A percentile compares a stretch with the other conserved stretches of the same genome.
Conservation (phyloP, 2,888 invertebrate genomes). For the Campopleginae sp. region DNA sequence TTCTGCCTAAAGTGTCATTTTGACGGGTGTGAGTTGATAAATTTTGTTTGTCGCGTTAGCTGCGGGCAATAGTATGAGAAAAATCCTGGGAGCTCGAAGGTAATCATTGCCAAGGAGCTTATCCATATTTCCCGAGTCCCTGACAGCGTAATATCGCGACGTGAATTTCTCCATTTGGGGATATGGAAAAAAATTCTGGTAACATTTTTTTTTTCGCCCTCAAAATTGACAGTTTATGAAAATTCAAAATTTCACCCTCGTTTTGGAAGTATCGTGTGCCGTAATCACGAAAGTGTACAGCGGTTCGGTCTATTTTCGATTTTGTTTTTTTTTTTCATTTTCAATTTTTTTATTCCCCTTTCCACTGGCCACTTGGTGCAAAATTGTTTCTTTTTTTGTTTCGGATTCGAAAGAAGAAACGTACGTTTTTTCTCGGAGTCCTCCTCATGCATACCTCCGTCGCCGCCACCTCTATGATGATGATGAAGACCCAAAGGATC, state of each 20-base stretch:
- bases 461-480: slow-evolving; percentile 79
- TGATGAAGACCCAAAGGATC: slow-evolving; percentile 81
- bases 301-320: slow-evolving; percentile 31
- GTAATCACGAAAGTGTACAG: slow-evolving; percentile 39
- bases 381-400: neutral
- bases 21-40: neutral
- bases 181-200: neutral
- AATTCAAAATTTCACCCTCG: neutral
- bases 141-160: neutral
- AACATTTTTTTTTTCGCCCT: neutral
- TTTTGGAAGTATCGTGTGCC: neutral
- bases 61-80: neutral
- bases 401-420: slow-evolving; percentile 82
- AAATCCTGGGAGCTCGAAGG: neutral
- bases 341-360: neutral
- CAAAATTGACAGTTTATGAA: neutral
- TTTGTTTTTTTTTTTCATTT: neutral
- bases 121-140: neutral
- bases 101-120: neutral
- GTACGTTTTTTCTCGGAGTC: slow-evolving; percentile 83
- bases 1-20: neutral
- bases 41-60: slow-evolving; percentile 8
- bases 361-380: slow-evolving; percentile 14
- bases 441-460: slow-evolving; percentile 83
- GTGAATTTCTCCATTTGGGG: neutral